A percentile compares a stretch with the other conserved stretches of the same genome.
Evolutionary conservation across 2,888 invertebrate species (phyloP).

Genomic region (Drosophila greeni): DNA sequence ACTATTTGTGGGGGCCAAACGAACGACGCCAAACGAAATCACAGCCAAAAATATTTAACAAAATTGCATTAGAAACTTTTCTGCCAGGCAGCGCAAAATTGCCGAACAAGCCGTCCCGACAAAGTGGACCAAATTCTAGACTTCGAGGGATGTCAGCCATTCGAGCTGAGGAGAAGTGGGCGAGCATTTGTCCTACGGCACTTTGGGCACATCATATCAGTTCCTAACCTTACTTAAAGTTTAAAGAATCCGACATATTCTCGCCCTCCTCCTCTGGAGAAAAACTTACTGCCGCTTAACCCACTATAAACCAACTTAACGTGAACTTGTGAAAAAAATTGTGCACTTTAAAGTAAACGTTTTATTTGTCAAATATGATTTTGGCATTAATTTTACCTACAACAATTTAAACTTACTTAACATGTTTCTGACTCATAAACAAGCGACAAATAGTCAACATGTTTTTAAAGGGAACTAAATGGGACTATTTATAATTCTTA

Average conservation of each 20-base stretch:
- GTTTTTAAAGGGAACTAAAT: neutral
- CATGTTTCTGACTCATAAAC: neutral
- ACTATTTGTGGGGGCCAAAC: slow-evolving; percentile 47
- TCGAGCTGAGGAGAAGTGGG: slow-evolving; percentile 1
- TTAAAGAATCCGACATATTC: slow-evolving; percentile 14
- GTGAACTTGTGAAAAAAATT: neutral
- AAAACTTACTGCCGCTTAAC: slow-evolving; percentile 12
- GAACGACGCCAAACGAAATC: slow-evolving; percentile 50
- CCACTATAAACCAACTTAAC: neutral
- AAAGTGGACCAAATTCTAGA: slow-evolving; percentile 28
- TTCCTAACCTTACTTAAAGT: slow-evolving; percentile 17
- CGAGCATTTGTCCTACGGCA: slow-evolving; percentile 2
- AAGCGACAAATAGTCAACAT: neutral
- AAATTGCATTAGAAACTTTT: slow-evolving; percentile 71
- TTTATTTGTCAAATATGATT: neutral
- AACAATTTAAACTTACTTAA: neutral
- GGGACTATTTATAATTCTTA: neutral
- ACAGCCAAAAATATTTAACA: slow-evolving; percentile 58
- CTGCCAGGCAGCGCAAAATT: slow-evolving; percentile 43
- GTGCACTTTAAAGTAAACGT: neutral
- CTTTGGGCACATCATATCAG: slow-evolving; percentile 24
- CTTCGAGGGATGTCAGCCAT: slow-evolving; percentile 17
- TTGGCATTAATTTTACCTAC: neutral
- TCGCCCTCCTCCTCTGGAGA: neutral
- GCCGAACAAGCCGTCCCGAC: slow-evolving; percentile 33